Evolutionary conservation across 2,888 invertebrate genomes (phyloP), one percentile per base, ranked within the genome.

Genomic region (Neoascia interrupta): DNA sequence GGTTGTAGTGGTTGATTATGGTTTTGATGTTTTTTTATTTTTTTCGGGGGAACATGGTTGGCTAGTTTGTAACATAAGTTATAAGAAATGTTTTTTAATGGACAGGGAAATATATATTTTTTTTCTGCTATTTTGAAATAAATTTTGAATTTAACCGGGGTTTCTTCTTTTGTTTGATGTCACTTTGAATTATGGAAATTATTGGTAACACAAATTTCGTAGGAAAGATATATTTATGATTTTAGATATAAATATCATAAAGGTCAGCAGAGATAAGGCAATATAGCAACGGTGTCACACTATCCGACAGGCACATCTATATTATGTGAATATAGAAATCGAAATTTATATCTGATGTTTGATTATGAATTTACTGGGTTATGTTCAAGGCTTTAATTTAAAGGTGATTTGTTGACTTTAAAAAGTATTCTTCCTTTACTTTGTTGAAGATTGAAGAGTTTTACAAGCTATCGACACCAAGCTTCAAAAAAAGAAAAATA

Each of bases 1-100:
- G 66, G 79, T 43, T 61, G 61, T 66, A 43, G 66, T 51, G 60
- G 73, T 66, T 66, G 79, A 56, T 49, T 66, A 61, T 73, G 68
- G 73, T 26, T 79, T 66, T 8, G 21, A 51, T 56, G 41, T 63
- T 73, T 15, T 56, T 28, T 54, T 39, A 28, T 28, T 28, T 28
- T 3, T 28, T n/a, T 19, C n/a, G 53, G 13, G 15, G 36, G 41
- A 61, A 41, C 47, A 56, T 41, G 28, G 54, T 69, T 69, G 61
- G 69, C 13, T 56, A 36, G 54, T 47, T 54, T 19, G 28, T 36
- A 60, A 36, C 60, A 47, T 60, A 39, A 39, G 26, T 39, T 45
- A 21, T 23, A 23, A 26, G 26, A 28, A 37, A 61, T 18, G 11
- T 60, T 39, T 28, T 56, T 49, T 15, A 37, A 10, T 21, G 10